Base-by-base conservation (phyloP, 2,113 vertebrate species). In the Crotophaga sulcirostris region DNA sequence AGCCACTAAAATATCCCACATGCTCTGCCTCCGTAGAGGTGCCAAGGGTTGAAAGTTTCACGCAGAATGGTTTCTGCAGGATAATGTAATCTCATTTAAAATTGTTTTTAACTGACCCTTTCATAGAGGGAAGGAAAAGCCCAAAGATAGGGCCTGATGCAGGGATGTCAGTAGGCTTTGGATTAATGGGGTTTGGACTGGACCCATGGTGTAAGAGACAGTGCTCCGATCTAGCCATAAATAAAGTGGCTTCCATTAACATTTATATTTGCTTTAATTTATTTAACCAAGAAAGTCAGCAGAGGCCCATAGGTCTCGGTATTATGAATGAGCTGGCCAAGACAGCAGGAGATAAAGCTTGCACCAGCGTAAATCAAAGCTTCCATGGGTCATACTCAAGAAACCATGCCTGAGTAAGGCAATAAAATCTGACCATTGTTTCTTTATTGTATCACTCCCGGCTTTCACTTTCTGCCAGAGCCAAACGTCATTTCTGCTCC, bases 321-420 rank as follows among this genome's bases (percentile, higher is more conserved):
- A 90, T 93, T 95, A 96, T 96, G 95, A 91, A 96, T 94, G 83
- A 95, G 91, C 88, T 88, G 93, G 92, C 95, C 94, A 96, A 93
- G 92, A 93, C 90, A 89, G 96, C 93, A 96, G 90, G 88, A 95
- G 95, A 97, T 94, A 96, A 96, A 90, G 82, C 56, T 93, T 75
- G 60, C 85, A 96, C 90, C 85, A 95, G 64, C 0, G 3, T 96
- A 96, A 97, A 94, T 96, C 92, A 96, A 86, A 96, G 94, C 85
- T 90, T 89, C 90, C 90, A 42, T 92, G 93, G 95, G 76, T 95
- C 93, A 93, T 70, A 29, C 11, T 68, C n/a, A 56, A 86, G 90
- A 86, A 96, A 84, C 47, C 59, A 63, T 18, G 67, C 33, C 51
- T 45, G 74, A 94, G 36, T 18, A 81, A 92, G 47, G 79, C 85